These are phyloP conservation scores for Naja naja DNA, from an alignment of 2,113 vertebrate species.

Conservation along the genomic window DNA sequence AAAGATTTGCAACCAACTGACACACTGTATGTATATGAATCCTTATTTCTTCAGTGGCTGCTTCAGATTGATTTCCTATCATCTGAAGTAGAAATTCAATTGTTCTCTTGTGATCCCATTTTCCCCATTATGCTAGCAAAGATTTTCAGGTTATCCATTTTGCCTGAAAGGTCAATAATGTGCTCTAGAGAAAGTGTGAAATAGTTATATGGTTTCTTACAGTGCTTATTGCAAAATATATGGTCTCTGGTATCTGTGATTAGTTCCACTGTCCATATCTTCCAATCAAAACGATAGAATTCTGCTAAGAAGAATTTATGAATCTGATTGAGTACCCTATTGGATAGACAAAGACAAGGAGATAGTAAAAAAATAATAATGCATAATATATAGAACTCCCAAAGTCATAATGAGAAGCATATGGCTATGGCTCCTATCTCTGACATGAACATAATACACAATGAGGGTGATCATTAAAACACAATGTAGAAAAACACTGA, in stretches of 20 bases:
- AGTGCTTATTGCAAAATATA: slow-evolving; percentile 26
- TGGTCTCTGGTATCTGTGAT: neutral
- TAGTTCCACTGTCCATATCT: slow-evolving; percentile 30
- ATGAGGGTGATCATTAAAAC: neutral
- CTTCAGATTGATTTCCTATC: slow-evolving; percentile 13
- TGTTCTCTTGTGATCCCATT: slow-evolving; percentile 10
- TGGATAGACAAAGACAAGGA: slow-evolving; percentile 6
- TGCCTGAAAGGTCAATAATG: neutral
- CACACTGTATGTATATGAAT: too few relatives aligned
- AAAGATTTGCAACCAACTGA: too few relatives aligned
- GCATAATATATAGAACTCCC: neutral
- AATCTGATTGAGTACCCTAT: slow-evolving; percentile 27
- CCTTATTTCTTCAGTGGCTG: neutral
- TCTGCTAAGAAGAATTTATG: slow-evolving; percentile 33
- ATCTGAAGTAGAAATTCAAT: slow-evolving; percentile 3
- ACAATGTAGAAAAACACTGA: neutral
- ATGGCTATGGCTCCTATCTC: neutral
- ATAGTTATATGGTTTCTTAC: neutral
- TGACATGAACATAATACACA: neutral
- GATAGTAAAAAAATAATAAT: neutral
- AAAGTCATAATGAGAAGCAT: slow-evolving; percentile 30
- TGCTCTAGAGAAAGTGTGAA: slow-evolving; percentile 1
- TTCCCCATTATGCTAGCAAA: slow-evolving; percentile 2
- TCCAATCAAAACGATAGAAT: neutral
- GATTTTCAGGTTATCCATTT: slow-evolving; percentile 8